Conservation (phyloP, 1,140 invertebrate genomes). For the Tetramorium alpestre region DNA sequence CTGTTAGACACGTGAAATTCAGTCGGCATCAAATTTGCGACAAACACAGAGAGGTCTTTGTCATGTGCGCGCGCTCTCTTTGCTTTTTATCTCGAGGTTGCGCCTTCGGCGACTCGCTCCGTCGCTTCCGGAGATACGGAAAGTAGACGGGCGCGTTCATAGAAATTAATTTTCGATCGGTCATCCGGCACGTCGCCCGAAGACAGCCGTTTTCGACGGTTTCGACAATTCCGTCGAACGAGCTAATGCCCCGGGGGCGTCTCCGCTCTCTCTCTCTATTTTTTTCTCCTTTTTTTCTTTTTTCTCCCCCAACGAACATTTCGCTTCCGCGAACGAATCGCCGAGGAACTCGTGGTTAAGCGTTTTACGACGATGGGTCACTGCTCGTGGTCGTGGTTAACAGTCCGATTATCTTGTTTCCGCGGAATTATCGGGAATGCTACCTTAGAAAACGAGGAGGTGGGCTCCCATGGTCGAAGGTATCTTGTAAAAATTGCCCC, state of each 20-base stretch:
- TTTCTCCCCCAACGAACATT: constrained; percentile 20
- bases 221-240: constrained; percentile 61
- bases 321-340: constrained; percentile 62
- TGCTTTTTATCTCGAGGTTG: constrained; percentile 32
- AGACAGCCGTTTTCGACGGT: constrained; percentile 54
- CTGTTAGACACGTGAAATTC: constrained; percentile 1
- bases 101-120: constrained; percentile 38
- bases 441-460: constrained; percentile 69
- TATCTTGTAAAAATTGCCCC: constrained; percentile 60
- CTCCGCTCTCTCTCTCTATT: background rate
- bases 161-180: constrained; percentile 57
- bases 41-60: constrained; percentile 10
- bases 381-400: constrained; percentile 58
- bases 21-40: constrained; percentile 7
- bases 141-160: constrained; percentile 54
- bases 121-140: constrained; percentile 46
- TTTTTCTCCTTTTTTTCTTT: background rate
- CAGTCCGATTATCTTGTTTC: constrained; percentile 68
- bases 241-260: constrained; percentile 30
- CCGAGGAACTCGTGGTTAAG: constrained; percentile 48
- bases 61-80: background rate
- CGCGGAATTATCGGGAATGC: constrained; percentile 65
- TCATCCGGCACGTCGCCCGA: constrained; percentile 50
- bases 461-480: constrained; percentile 11
- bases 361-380: constrained; percentile 66